Evolutionary conservation across 2,113 vertebrate species (phyloP), one percentile per base, ranked within the genome.

Genomic region (Colistium nudipinnis): DNA sequence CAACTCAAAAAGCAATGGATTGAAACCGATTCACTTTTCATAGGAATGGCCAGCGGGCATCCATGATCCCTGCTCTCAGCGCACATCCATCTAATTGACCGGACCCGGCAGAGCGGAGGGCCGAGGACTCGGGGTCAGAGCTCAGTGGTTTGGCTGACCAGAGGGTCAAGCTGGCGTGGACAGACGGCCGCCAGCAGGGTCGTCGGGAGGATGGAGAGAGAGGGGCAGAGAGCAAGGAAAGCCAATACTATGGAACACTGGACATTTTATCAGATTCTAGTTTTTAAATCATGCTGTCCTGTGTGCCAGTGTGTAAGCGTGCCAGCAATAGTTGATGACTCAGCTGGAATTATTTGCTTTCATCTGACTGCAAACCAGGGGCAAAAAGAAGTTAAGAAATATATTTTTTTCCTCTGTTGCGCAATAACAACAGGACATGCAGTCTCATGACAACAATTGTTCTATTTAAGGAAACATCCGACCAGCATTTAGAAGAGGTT

Each of bases 391-490:
- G 17, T 44, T 36, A 20, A 41, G 48, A 71, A 56, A 52, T 28
- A 57, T 52, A 52, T 51, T 63, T 2, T 14, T 70, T 60, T 77
- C 12, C 62, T 79, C 53, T 35, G 52, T 76, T 84, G 0, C 22
- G 43, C 71, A 82, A 85, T 30, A 55, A 35, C 9, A 47, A 0
- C 51, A 67, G 83, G 61, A 84, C 54, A 39, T 4, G 4, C 47
- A 3, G 47, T 51, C 67, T 78, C 56, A 16, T 72, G 78, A 74
- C 49, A 48, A 53, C 71, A 22, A 82, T 20, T 7, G 62, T 11
- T 12, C 14, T 66, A 78, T 74, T 81, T 73, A 33, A 68, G 44
- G 74, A 80, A 81, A 64, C 19, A 16, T 53, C 28, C 80, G 68
- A 76, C 61, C 47, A 59, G n/a, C 1, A 1, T 19, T 47, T 49